Evolutionary conservation across 2,113 vertebrate species (phyloP).

Genomic region (Spheniscus mendiculus): DNA sequence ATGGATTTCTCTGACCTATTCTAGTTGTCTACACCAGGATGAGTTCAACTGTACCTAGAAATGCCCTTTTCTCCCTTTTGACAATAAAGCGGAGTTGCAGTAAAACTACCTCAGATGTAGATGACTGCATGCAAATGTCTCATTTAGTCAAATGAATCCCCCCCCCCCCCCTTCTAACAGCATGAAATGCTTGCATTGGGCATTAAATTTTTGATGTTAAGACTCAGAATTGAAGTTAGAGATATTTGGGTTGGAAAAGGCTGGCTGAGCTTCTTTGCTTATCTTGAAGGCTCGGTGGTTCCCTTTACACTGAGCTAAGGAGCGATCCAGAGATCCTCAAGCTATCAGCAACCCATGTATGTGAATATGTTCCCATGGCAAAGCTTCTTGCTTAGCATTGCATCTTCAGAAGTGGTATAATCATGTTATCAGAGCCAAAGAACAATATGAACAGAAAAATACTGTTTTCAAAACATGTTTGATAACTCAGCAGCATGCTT

Average conservation of each 20-base stretch:
- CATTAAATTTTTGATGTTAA: background rate
- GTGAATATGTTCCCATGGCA: background rate
- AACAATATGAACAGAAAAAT: background rate
- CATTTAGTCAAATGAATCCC: background rate
- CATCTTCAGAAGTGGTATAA: background rate
- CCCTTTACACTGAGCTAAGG: background rate
- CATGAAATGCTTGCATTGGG: background rate
- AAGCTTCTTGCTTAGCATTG: background rate
- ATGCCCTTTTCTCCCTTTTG: background rate
- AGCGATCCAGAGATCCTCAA: background rate
- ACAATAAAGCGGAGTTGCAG: background rate
- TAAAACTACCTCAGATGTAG: background rate
- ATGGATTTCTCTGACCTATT: background rate
- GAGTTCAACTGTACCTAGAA: background rate
- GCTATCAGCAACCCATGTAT: background rate
- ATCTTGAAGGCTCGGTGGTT: background rate
- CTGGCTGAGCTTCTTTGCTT: background rate
- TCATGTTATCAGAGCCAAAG: background rate
- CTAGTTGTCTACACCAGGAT: background rate
- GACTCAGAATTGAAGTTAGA: background rate
- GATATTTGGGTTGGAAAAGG: background rate
- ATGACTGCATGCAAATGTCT: background rate
- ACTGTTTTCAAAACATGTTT: background rate
- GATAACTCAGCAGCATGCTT: background rate
- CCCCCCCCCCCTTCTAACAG: background rate